A percentile compares a stretch with the other conserved stretches of the same genome.
phyloP scores from a whole-genome alignment of 2,797 vertebrate species.

The Enteromius argenteus region DNA sequence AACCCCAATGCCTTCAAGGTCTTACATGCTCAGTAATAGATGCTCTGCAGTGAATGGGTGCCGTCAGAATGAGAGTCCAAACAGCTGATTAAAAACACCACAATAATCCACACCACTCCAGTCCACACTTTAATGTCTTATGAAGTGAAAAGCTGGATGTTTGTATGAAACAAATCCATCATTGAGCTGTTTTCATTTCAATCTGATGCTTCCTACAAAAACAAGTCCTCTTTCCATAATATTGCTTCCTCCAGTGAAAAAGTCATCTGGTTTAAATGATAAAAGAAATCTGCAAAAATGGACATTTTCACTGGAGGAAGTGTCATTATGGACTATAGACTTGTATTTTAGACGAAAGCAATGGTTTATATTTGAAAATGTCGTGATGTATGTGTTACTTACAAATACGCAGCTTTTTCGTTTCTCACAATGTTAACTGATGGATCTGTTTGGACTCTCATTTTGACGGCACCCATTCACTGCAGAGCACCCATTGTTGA shows the following conservation, averaged over 20 bases:
- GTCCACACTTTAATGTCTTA: background rate
- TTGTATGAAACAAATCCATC: background rate
- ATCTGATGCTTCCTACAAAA: no score
- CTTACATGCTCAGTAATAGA: background rate
- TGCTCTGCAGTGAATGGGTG: background rate
- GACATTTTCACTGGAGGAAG: background rate
- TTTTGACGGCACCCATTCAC: background rate
- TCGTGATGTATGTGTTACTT: background rate
- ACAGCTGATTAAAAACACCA: background rate
- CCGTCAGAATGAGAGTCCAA: background rate
- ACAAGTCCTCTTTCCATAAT: no score
- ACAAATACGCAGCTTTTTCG: background rate
- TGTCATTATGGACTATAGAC: background rate
- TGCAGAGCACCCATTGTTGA: background rate
- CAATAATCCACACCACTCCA: background rate
- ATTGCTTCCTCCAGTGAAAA: no score
- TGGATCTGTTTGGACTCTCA: background rate
- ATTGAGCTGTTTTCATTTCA: background rate
- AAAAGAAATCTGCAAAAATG: background rate
- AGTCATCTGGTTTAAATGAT: no score
- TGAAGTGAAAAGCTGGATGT: background rate
- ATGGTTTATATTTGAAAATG: no score
- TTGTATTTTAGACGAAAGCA: no score
- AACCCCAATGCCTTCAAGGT: background rate
- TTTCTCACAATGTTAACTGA: no score